Percentiles rank a stretch among this genome's conserved stretches.
Conservation (phyloP, 2,888 invertebrate genomes). For the Phragmatobia fuliginosa region DNA sequence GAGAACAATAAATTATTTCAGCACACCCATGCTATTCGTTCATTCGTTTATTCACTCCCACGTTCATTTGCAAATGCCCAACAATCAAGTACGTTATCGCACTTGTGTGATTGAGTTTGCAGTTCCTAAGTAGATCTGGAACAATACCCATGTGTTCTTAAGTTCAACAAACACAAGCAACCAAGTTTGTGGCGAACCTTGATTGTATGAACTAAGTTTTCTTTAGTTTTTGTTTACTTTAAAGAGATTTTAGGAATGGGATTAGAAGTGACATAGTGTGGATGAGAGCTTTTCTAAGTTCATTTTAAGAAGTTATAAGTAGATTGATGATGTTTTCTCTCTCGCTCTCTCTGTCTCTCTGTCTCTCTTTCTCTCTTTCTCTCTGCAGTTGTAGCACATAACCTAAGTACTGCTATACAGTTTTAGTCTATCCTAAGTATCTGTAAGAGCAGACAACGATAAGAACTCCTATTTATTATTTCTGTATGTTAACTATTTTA, state of each 20-base stretch:
- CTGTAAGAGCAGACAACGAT: no score
- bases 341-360: no score
- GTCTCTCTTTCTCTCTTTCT: no score
- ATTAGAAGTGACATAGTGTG: neutral
- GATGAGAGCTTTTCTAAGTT: neutral
- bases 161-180: conserved; percentile 44
- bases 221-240: conserved; percentile 22
- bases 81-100: conserved; percentile 43
- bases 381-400: no score
- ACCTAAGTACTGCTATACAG: no score
- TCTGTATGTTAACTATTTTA: no score
- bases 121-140: conserved; percentile 54
- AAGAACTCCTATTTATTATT: no score
- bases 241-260: conserved; percentile 18
- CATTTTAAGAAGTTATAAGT: neutral
- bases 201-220: conserved; percentile 48
- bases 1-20: conserved; percentile 41
- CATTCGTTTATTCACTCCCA: conserved; percentile 16
- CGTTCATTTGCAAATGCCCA: conserved; percentile 45
- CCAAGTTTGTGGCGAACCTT: conserved; percentile 36
- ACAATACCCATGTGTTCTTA: conserved; percentile 55
- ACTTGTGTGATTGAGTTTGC: conserved; percentile 45
- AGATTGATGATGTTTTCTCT: neutral
- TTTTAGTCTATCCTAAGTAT: no score
- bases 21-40: conserved; percentile 22